Conservation (phyloP, 2,888 invertebrate genomes). For the Ecliptopera silaceata region DNA sequence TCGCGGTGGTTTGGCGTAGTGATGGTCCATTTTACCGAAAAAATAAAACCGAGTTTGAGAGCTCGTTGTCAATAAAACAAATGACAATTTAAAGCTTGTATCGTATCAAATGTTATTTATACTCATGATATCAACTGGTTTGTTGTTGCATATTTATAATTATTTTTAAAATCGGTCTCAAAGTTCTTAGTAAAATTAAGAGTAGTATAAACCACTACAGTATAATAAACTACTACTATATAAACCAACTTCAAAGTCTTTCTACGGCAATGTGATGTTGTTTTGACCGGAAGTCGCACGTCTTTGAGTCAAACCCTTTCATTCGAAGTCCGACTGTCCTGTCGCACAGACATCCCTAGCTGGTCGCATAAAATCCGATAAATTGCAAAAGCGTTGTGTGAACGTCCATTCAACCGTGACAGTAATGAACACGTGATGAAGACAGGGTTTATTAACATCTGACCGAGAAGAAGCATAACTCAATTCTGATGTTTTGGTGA, state of each 20-base stretch:
- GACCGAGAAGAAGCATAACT: constrained; percentile 45
- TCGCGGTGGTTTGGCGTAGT: constrained; percentile 31
- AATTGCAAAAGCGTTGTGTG: constrained; percentile 44
- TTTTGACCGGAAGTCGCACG: constrained; percentile 2
- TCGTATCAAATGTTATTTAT: not conserved
- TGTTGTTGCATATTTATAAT: too few species aligned
- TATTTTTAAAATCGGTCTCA: too few species aligned
- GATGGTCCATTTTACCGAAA: constrained; percentile 3
- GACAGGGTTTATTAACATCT: constrained; percentile 62
- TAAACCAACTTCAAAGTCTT: not conserved
- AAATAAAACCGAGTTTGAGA: not conserved
- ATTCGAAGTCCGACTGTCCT: constrained; percentile 30
- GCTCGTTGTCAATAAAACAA: not conserved
- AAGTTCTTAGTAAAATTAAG: too few species aligned
- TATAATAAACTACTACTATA: too few species aligned
- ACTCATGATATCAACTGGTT: not conserved
- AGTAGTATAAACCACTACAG: too few species aligned
- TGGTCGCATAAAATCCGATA: constrained; percentile 37
- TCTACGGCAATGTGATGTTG: not conserved
- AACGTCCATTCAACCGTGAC: constrained; percentile 40
- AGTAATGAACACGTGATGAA: constrained; percentile 60
- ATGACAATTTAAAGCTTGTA: too few species aligned
- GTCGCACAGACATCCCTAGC: constrained; percentile 24
- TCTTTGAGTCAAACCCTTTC: not conserved
- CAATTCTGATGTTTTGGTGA: constrained; percentile 40